Evolutionary conservation across 2,113 vertebrate genomes (phyloP), one percentile per base, ranked within the genome.

Genomic region (Prinia subflava): DNA sequence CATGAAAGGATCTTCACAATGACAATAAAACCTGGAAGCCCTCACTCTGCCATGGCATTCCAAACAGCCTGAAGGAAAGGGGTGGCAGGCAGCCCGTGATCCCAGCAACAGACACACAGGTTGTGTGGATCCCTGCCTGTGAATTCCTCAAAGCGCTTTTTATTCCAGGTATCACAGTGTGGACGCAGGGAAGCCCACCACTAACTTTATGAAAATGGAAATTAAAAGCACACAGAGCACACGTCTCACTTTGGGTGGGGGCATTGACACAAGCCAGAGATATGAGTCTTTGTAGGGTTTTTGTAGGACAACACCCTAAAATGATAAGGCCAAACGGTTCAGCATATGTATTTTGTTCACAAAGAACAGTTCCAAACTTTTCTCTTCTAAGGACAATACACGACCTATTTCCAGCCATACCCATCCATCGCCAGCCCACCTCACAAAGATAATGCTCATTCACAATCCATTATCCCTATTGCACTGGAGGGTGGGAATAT

Each of bases 391-490:
- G 15, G 15, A 37, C 11, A 11, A 55, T 47, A 39, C 3, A 23
- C 5, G 46, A 53, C 13, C 52, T n/a, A 13, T 28, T 75, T 46
- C 87, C 64, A 94, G 5, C 50, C 37, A 3, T 13, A 14, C 7
- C 14, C 0, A 0, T 27, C 60, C 50, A 39, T 3, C 0, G 0
- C 30, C 11, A 56, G 17, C 35, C 22, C 37, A 4, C 31, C 47
- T 89, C 64, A 62, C 46, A 50, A 15, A 50, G 23, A 19, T 17
- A 16, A 25, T 1, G 4, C 22, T 42, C 10, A 0, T 25, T 33
- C 76, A 27, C 65, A 35, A 12, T 6, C 50, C 14, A 0, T 35
- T 39, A 73, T 24, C 62, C 44, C 49, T 13, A 1, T 0, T 7
- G 46, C 47, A 52, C 59, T 47, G 37, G 24, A 11, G 8, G 13